Conservation (phyloP, 2,797 vertebrate genomes). For the Chaenodraco wilsoni region DNA sequence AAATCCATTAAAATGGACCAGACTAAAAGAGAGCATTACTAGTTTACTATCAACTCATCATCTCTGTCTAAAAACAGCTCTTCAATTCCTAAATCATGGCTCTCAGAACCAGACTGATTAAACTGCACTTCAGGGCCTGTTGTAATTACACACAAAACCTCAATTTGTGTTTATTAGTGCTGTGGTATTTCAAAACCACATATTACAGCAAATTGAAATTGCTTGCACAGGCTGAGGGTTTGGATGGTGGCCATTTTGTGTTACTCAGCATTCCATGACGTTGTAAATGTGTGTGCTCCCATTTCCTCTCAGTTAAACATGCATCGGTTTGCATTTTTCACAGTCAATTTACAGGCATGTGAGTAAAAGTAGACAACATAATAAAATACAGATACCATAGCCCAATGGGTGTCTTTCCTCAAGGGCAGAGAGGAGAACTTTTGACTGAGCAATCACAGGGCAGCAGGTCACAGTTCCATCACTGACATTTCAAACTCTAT, state of each 20-base stretch:
- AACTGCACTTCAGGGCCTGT: slow-evolving; percentile 60
- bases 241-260: slow-evolving; percentile 52
- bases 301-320: neutral
- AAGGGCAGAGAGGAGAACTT: slow-evolving; percentile 6
- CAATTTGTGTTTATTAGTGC: slow-evolving; percentile 72
- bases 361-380: neutral
- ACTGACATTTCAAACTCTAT: neutral
- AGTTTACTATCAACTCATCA: neutral
- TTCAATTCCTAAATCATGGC: slow-evolving; percentile 46
- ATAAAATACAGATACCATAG: neutral
- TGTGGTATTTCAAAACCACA: slow-evolving; percentile 67
- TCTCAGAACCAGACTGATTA: slow-evolving; percentile 60
- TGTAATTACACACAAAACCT: slow-evolving; percentile 67
- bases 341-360: neutral
- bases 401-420: neutral
- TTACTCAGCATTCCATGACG: slow-evolving; percentile 33
- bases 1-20: neutral
- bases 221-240: slow-evolving; percentile 49
- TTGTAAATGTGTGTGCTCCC: neutral
- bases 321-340: neutral
- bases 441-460: slow-evolving; percentile 17
- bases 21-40: neutral
- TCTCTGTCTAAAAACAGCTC: slow-evolving; percentile 27
- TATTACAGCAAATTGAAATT: slow-evolving; percentile 67
- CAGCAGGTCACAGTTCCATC: slow-evolving; percentile 31